Evolutionary conservation across 2,113 vertebrate species (phyloP).

Genomic region (Capra hircus): DNA sequence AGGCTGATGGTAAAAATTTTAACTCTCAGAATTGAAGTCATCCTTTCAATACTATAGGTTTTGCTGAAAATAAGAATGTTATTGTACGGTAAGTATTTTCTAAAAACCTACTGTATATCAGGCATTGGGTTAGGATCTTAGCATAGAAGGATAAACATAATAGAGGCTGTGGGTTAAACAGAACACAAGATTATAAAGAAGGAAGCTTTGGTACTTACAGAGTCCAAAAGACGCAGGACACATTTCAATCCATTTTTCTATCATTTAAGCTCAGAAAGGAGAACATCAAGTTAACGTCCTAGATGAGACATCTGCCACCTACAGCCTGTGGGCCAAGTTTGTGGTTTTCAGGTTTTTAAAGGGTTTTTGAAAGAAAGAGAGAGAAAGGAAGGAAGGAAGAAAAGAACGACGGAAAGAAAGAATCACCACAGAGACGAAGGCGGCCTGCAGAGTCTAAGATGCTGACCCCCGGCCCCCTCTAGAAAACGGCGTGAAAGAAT

Average conservation of each 20-base stretch:
- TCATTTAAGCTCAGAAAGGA: neutral
- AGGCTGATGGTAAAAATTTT: neutral
- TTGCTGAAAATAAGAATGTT: neutral
- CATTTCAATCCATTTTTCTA: neutral
- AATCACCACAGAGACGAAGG: accelerated
- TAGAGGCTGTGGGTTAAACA: accelerated
- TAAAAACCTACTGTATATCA: accelerated
- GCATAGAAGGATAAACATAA: no score
- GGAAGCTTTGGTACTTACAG: neutral
- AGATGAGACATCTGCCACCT: neutral
- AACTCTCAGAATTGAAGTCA: neutral
- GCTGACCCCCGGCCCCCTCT: neutral
- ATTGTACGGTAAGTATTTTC: neutral
- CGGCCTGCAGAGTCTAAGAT: neutral
- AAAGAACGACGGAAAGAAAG: no score
- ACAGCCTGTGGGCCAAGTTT: neutral
- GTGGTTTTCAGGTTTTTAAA: neutral
- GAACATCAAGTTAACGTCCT: no score
- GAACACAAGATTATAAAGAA: accelerated
- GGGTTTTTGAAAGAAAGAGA: neutral
- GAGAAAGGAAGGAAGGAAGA: neutral
- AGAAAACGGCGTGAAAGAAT: neutral
- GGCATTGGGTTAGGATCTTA: neutral
- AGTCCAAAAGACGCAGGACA: neutral
- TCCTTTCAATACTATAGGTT: neutral